Evolutionary conservation across 2,113 vertebrate species (phyloP).

Genomic region (Erythrocercus mccallii): DNA sequence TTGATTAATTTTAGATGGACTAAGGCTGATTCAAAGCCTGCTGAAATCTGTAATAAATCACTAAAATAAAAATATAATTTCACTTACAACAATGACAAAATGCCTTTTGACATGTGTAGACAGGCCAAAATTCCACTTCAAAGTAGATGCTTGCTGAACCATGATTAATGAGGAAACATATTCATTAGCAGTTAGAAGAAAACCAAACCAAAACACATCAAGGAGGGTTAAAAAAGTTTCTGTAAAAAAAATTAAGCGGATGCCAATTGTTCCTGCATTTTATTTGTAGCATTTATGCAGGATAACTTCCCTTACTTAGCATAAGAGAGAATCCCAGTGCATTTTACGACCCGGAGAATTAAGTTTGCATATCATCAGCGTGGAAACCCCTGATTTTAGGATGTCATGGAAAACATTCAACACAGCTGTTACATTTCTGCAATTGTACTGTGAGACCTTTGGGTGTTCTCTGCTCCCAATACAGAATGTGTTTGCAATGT

Average conservation of each 20-base stretch:
- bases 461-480: background rate
- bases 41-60: slow-evolving; percentile 37
- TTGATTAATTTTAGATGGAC: slow-evolving; percentile 35
- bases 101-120: background rate
- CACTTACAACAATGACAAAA: background rate
- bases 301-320: background rate
- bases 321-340: background rate
- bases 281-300: background rate
- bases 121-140: background rate
- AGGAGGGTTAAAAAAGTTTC: background rate
- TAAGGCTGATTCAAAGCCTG: background rate
- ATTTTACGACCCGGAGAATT: background rate
- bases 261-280: background rate
- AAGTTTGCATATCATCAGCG: background rate
- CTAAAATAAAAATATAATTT: slow-evolving; percentile 34
- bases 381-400: background rate
- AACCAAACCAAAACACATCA: background rate
- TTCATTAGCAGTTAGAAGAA: background rate
- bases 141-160: background rate
- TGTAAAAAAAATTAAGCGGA: background rate
- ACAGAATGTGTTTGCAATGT: fast-evolving
- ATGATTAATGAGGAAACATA: background rate
- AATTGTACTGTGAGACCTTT: background rate
- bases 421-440: background rate
- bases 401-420: background rate